Evolutionary conservation across 1,140 invertebrate species (phyloP).

Genomic region (Tetramorium parvispinum): DNA sequence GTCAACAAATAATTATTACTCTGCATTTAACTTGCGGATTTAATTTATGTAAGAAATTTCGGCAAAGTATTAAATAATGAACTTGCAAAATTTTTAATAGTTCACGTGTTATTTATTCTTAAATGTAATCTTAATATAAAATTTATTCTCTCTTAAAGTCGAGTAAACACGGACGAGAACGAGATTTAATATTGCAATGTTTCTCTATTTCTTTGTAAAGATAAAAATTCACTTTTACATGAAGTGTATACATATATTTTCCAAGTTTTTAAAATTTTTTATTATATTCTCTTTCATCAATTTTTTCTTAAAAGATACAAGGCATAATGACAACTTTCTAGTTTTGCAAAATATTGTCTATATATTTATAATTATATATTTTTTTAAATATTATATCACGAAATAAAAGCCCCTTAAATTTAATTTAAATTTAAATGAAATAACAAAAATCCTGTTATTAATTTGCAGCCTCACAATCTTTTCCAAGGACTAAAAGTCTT

Average conservation of each 20-base stretch:
- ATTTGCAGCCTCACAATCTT: neutral
- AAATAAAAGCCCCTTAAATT: neutral
- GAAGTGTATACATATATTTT: neutral
- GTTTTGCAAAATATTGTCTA: neutral
- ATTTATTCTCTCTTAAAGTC: neutral
- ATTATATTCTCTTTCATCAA: neutral
- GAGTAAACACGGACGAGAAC: neutral
- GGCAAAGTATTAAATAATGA: neutral
- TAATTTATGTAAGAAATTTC: neutral
- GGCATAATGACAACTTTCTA: neutral
- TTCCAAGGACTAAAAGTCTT: neutral
- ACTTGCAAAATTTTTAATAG: neutral
- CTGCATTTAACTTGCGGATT: neutral
- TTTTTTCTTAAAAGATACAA: neutral
- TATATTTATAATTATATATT: neutral
- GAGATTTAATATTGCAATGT: conserved; percentile 11
- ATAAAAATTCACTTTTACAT: conserved; percentile 18
- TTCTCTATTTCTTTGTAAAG: neutral
- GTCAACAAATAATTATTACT: neutral
- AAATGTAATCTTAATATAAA: conserved; percentile 12
- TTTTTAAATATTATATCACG: neutral
- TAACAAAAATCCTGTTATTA: neutral
- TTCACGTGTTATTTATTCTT: neutral
- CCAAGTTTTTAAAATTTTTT: neutral
- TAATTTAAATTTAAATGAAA: neutral